These are phyloP conservation scores for Cyrtonyx montezumae DNA, from an alignment of 2,113 vertebrate species.

Conservation along the genomic window DNA sequence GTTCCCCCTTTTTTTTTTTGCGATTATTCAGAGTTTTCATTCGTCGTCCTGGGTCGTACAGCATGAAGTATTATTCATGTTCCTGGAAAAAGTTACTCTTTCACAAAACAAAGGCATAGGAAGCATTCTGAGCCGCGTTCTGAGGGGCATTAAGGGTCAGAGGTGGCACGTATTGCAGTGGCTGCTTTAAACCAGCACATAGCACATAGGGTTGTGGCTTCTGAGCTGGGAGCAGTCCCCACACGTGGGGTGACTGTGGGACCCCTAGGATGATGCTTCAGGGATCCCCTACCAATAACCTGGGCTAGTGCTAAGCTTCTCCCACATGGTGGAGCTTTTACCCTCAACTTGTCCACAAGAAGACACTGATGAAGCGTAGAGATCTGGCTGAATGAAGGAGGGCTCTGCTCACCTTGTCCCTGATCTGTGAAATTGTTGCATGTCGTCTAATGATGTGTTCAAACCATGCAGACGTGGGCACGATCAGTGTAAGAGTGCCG, in stretches of 20 bases:
- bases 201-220: rapidly evolving
- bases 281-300: background rate
- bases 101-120: slow-evolving; percentile 32
- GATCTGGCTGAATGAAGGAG: background rate
- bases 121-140: background rate
- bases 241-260: background rate
- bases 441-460: background rate
- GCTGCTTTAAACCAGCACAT: background rate
- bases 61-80: slow-evolving; percentile 55
- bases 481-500: rapidly evolving
- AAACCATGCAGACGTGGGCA: background rate
- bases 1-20: slow-evolving; percentile 60
- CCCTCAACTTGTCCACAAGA: slow-evolving; percentile 59
- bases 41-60: slow-evolving; percentile 47
- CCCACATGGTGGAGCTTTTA: slow-evolving; percentile 73
- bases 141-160: background rate
- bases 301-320: slow-evolving; percentile 67
- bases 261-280: rapidly evolving
- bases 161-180: background rate
- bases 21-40: slow-evolving; percentile 54
- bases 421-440: background rate
- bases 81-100: slow-evolving; percentile 64
- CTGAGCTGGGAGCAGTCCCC: background rate
- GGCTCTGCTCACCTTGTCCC: background rate
- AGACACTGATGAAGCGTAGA: background rate